These are phyloP conservation scores for Merluccius polli DNA, from an alignment of 2,797 vertebrate species.

Conservation along the genomic window DNA sequence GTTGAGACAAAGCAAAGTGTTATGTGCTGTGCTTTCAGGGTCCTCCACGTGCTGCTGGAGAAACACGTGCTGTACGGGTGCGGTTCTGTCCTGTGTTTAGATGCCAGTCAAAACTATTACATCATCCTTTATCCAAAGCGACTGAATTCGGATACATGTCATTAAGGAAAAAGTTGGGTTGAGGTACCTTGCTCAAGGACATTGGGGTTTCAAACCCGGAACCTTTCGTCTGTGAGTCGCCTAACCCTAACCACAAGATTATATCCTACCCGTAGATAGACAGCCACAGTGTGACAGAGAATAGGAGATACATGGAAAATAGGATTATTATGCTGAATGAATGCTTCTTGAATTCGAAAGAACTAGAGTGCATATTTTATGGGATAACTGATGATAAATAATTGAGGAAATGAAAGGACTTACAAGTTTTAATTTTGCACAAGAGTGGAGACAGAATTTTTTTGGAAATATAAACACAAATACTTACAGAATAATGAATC, in stretches of 20 bases:
- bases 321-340: not conserved
- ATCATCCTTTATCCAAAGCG: not conserved
- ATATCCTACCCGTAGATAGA: not conserved
- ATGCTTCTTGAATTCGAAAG: not conserved
- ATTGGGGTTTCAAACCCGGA: not conserved
- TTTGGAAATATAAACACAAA: not conserved
- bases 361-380: not conserved
- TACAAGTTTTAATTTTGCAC: not conserved
- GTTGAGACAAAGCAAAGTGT: constrained; percentile 4
- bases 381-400: not conserved
- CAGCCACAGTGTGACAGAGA: not conserved
- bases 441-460: not conserved
- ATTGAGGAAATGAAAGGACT: not conserved
- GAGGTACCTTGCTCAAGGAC: not conserved
- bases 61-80: not conserved
- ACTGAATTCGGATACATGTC: not conserved
- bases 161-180: not conserved
- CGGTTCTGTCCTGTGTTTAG: not conserved
- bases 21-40: not conserved
- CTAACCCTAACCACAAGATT: not conserved
- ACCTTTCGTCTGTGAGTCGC: not conserved
- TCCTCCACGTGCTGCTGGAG: not conserved
- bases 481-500: not conserved
- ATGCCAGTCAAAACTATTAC: not conserved
- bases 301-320: not conserved